phyloP scores from a whole-genome alignment of 2,113 vertebrate genomes.

The Cervus canadensis region DNA sequence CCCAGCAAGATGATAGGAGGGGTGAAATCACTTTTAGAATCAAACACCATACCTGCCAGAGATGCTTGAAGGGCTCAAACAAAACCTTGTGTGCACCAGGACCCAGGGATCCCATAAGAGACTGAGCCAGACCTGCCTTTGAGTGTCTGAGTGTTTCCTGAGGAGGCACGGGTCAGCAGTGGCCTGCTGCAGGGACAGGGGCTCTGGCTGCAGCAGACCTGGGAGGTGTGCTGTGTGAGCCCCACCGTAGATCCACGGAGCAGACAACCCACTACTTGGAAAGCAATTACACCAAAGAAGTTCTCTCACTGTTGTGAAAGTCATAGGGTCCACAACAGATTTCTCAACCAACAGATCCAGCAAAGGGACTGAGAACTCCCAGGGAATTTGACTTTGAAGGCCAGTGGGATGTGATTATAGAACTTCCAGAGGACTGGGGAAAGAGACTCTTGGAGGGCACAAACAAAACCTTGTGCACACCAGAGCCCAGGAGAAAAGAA shows the following conservation, averaged over 20 bases:
- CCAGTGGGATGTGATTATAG: not conserved
- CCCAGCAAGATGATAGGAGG: not conserved
- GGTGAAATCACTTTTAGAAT: not conserved
- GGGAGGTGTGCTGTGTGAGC: not conserved
- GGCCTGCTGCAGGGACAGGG: not conserved
- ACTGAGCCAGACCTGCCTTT: not conserved
- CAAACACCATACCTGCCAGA: not conserved
- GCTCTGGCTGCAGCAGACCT: not conserved
- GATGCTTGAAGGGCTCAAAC: not conserved
- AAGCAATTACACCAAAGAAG: not conserved
- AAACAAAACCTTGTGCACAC: not conserved
- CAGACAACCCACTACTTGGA: not conserved
- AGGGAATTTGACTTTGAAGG: not conserved
- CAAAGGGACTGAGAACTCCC: not conserved
- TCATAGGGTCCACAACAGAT: not conserved
- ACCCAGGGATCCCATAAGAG: not conserved
- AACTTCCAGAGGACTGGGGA: not conserved
- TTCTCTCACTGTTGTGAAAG: not conserved
- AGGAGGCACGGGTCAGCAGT: not conserved
- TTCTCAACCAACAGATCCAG: not conserved
- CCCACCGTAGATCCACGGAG: accelerated
- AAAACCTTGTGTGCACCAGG: not conserved
- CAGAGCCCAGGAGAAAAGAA: not conserved
- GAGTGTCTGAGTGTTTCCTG: not conserved
- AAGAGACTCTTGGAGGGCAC: not conserved